Evolutionary conservation across 2,888 invertebrate genomes (phyloP).

Genomic region (Minunthozetes semirufus): DNA sequence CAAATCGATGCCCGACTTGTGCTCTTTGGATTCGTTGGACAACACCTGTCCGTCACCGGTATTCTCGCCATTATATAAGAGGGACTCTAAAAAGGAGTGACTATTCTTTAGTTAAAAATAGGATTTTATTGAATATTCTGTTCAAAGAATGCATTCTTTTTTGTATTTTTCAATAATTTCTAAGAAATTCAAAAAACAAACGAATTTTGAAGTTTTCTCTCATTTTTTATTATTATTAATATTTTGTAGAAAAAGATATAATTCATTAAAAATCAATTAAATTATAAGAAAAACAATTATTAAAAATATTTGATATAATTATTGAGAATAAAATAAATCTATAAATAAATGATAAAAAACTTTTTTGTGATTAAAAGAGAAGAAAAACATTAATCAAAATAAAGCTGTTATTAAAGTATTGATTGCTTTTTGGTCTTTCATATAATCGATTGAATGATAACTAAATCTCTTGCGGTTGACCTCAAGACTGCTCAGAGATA

Average conservation of each 20-base stretch:
- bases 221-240: neutral
- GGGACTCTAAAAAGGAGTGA: neutral
- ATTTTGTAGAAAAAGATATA: no score
- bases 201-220: no score
- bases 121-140: neutral
- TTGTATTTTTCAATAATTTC: no score
- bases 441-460: no score
- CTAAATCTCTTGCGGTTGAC: no score
- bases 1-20: slow-evolving; percentile 25
- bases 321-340: neutral
- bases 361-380: neutral
- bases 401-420: no score
- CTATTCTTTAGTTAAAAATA: neutral
- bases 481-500: no score
- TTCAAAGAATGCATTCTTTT: no score
- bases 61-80: slow-evolving; percentile 21
- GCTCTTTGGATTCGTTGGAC: slow-evolving; percentile 11
- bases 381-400: no score
- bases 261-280: neutral
- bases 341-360: neutral
- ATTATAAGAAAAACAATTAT: neutral
- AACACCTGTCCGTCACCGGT: slow-evolving; percentile 18
- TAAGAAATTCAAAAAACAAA: no score
- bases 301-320: no score
- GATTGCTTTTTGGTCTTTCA: no score